These are phyloP conservation scores for Saccostrea glomerata DNA, from an alignment of 1,140 invertebrate species.

Conservation along the genomic window DNA sequence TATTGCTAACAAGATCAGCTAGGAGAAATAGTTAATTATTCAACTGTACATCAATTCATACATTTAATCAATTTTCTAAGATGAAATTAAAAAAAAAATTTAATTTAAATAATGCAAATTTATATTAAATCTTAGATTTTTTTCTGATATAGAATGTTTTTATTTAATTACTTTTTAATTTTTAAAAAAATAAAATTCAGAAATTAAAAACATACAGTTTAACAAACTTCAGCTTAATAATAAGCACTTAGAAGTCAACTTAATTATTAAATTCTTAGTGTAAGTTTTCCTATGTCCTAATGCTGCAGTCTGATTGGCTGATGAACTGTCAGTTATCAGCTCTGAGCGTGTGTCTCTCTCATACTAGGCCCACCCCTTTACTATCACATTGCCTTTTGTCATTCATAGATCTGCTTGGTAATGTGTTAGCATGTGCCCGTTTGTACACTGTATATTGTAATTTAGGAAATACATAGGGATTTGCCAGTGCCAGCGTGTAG, in stretches of 20 bases:
- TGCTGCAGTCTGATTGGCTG: background rate
- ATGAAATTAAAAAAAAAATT: too few species aligned
- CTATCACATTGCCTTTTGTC: constrained; percentile 30
- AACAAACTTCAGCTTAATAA: too few species aligned
- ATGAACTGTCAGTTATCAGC: constrained; percentile 22
- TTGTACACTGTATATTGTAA: constrained; percentile 14
- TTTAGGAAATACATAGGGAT: constrained; percentile 14
- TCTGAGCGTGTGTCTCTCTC: constrained; percentile 17
- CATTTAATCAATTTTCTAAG: too few species aligned
- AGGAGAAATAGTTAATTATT: too few species aligned
- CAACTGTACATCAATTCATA: too few species aligned
- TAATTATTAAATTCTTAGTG: background rate
- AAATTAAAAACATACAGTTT: too few species aligned
- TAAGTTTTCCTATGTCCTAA: background rate
- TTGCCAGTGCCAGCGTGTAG: background rate
- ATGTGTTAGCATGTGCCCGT: constrained; percentile 8
- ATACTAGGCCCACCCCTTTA: constrained; percentile 30
- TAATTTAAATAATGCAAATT: too few species aligned
- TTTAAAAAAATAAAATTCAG: too few species aligned
- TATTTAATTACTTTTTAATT: background rate
- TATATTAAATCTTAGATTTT: too few species aligned
- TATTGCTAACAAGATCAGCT: background rate
- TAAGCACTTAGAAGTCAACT: too few species aligned
- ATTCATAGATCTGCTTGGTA: constrained; percentile 34
- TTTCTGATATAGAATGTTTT: background rate